Evolutionary conservation across 2,113 vertebrate genomes (phyloP).

Genomic region (Phycodurus eques): DNA sequence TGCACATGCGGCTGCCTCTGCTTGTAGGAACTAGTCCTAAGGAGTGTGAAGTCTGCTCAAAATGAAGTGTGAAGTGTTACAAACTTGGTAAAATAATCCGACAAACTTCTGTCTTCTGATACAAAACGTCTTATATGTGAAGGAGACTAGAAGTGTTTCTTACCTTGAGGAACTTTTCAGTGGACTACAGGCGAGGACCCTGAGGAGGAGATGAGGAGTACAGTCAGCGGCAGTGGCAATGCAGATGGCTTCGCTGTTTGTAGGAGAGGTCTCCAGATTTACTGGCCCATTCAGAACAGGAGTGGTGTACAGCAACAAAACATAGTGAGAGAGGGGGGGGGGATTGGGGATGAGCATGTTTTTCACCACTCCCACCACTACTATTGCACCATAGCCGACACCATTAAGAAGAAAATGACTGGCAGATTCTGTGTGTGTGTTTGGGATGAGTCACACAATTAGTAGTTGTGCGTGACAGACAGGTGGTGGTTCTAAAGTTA

Average conservation of each 20-base stretch:
- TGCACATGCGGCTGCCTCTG: conserved; percentile 1
- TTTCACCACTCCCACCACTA: conserved; percentile 44
- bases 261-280: conserved; percentile 37
- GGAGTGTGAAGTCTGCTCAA: background rate
- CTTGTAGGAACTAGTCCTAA: conserved; percentile 38
- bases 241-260: conserved; percentile 7
- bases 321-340: conserved; percentile 9
- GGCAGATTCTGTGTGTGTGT: background rate
- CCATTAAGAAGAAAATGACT: background rate
- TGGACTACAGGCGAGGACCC: background rate
- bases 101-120: background rate
- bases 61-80: background rate
- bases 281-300: conserved; percentile 37
- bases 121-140: background rate
- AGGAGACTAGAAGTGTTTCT: conserved; percentile 18
- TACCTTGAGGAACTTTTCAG: conserved; percentile 50
- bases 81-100: background rate
- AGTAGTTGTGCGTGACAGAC: background rate
- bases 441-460: background rate
- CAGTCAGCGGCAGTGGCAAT: background rate
- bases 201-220: conserved; percentile 11
- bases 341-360: conserved; percentile 36
- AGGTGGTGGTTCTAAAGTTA: background rate
- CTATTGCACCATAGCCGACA: background rate
- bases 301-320: conserved; percentile 46